phyloP scores from a whole-genome alignment of 2,888 invertebrate species.

The Sisyra terminalis region DNA sequence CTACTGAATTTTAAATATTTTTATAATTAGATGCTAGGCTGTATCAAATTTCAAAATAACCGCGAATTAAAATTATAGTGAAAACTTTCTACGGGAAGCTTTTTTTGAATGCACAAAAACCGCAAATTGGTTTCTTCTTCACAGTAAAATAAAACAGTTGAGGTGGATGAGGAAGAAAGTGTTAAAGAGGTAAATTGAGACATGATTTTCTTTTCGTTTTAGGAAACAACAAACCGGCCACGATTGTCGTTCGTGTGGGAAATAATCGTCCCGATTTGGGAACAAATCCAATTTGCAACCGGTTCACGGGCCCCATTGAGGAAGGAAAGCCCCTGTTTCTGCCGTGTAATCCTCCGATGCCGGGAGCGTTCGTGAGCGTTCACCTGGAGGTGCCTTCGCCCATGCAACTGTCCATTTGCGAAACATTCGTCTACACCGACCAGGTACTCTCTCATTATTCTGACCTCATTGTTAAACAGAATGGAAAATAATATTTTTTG shows the following conservation, averaged over 20 bases:
- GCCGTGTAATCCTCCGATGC: slow-evolving; percentile 90
- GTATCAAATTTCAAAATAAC: not conserved
- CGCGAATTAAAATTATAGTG: not conserved
- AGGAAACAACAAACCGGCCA: slow-evolving; percentile 66
- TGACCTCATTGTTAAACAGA: not conserved
- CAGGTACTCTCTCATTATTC: slow-evolving; percentile 28
- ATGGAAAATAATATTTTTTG: not conserved
- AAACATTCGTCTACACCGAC: slow-evolving; percentile 88
- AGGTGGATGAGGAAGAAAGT: too few species aligned
- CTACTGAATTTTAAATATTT: too few species aligned
- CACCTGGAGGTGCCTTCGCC: slow-evolving; percentile 63
- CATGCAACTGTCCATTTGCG: slow-evolving; percentile 74
- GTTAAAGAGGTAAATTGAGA: too few species aligned
- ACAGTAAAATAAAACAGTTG: too few species aligned
- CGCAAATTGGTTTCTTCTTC: too few species aligned
- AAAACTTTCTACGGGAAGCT: too few species aligned
- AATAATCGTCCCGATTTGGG: slow-evolving; percentile 85
- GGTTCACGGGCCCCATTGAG: slow-evolving; percentile 70
- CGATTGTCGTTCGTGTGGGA: slow-evolving; percentile 77
- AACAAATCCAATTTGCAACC: slow-evolving; percentile 82
- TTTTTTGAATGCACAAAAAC: too few species aligned
- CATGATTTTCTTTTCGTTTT: slow-evolving; percentile 15
- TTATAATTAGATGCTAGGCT: not conserved
- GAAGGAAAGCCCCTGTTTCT: slow-evolving; percentile 83
- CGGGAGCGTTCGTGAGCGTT: slow-evolving; percentile 85